Base-by-base conservation (phyloP, 2,888 invertebrate genomes). In the Globia sparganii region DNA sequence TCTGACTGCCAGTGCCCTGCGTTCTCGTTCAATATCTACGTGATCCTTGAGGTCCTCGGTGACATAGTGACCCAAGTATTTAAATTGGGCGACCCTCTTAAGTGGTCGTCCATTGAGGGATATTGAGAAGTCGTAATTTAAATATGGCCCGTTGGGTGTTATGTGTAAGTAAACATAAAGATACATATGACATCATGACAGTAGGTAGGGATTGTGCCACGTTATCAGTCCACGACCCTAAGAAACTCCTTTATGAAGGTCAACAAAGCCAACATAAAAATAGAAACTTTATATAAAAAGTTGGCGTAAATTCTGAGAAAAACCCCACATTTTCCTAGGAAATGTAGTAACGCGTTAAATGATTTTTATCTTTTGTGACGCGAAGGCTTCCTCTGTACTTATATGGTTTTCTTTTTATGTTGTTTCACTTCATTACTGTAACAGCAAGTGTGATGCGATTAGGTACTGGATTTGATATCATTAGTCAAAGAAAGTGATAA, bases 231-330 rank as follows among this genome's bases (percentile, higher is more conserved):
- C 18, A 18, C 18, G 18, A 18, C 40, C 71, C 18, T 25, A n/a
- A 21, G 11, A 59, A 77, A 49, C 11, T 3, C 34, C 21, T 0
- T 37, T n/a, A 58, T 43, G 18, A 70, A 66, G 9, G 40, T 28
- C 11, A 28, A 43, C 18, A 28, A 66, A 62, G n/a, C 21, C 18
- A 56, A 61, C 65, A 58, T 28, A n/a, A 56, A 78, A 28, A 53
- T 13, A 28, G 13, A 72, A 43, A 18, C 8, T 8, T 28, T 71
- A 59, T 34, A 62, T n/a, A 15, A 66, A 66, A 37, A 13, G 15
- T 18, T 31, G 13, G 18, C 21, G 61, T 80, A 8, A 46, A 67
- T 80, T 81, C 85, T 28, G 43, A 6, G 81, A 80, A 85, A 67
- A 56, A 9, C 37, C 25, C 9, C 49, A 61, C 25, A 4, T 74